A percentile compares a stretch with the other conserved stretches of the same genome.
Conservation (phyloP, 2,888 invertebrate species). For the Cremastinae sp. region DNA sequence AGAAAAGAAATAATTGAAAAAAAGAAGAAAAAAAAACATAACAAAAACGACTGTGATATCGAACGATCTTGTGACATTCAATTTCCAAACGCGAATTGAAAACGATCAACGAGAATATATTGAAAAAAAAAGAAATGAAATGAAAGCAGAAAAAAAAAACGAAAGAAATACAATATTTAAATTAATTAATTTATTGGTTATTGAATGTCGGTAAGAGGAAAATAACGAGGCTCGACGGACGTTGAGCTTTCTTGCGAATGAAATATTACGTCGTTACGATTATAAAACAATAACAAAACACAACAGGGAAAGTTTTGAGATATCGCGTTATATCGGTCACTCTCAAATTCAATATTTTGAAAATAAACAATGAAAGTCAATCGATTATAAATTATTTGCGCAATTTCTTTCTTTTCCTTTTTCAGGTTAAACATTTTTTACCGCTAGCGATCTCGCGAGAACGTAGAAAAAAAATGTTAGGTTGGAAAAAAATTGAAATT, state of each 20-base stretch:
- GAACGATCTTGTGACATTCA: slow-evolving; percentile 80
- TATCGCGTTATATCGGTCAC: slow-evolving; percentile 45
- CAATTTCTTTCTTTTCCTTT: too few relatives aligned
- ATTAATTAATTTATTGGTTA: slow-evolving; percentile 72
- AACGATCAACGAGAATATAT: slow-evolving; percentile 73
- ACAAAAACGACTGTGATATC: slow-evolving; percentile 80
- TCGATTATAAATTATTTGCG: too few relatives aligned
- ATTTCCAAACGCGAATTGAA: slow-evolving; percentile 75
- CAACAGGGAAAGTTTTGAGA: background rate
- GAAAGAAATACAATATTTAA: slow-evolving; percentile 68
- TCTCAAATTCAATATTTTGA: background rate
- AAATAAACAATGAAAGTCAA: too few relatives aligned
- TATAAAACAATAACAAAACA: slow-evolving; percentile 65
- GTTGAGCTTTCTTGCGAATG: slow-evolving; percentile 59
- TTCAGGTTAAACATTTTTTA: too few relatives aligned
- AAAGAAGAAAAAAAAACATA: slow-evolving; percentile 71
- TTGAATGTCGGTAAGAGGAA: slow-evolving; percentile 73
- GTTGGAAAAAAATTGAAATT: too few relatives aligned
- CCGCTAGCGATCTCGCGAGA: too few relatives aligned
- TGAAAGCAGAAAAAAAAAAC: slow-evolving; percentile 38
- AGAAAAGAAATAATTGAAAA: slow-evolving; percentile 23
- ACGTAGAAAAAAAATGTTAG: too few relatives aligned
- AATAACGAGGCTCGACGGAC: slow-evolving; percentile 67
- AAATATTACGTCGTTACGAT: slow-evolving; percentile 77
- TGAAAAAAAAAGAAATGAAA: slow-evolving; percentile 59